Evolutionary conservation across 2,797 vertebrate genomes (phyloP).

Genomic region (Labroides dimidiatus): DNA sequence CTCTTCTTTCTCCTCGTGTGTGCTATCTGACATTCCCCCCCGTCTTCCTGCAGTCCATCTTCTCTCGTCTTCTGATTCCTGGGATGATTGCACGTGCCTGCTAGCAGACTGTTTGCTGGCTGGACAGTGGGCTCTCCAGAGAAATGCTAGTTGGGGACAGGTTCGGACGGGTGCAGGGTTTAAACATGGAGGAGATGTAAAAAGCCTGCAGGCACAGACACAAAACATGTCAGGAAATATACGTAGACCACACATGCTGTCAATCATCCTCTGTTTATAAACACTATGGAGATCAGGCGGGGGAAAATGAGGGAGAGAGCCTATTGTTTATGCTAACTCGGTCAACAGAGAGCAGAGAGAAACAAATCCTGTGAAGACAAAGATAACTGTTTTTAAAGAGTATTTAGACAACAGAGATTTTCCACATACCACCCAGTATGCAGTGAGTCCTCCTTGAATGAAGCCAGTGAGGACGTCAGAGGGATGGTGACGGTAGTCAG

Average conservation of each 20-base stretch:
- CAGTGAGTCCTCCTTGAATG: constrained; percentile 86
- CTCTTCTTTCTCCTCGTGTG: constrained; percentile 16
- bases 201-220: constrained; percentile 82
- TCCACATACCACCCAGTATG: constrained; percentile 87
- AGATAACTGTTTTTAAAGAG: constrained; percentile 38
- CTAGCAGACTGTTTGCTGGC: constrained; percentile 89
- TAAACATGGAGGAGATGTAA: constrained; percentile 89
- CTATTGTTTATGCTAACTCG: constrained; percentile 46
- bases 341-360: constrained; percentile 31
- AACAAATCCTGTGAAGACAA: constrained; percentile 40
- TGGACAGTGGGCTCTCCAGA: constrained; percentile 85
- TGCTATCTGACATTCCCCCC: constrained; percentile 41
- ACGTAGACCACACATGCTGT: constrained; percentile 62
- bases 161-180: constrained; percentile 67
- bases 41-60: constrained; percentile 42
- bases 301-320: constrained; percentile 14
- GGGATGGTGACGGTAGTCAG: constrained; percentile 87
- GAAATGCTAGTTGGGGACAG: constrained; percentile 69
- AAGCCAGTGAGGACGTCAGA: constrained; percentile 84
- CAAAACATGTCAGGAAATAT: constrained; percentile 49
- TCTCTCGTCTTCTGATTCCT: constrained; percentile 34
- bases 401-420: constrained; percentile 37
- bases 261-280: constrained; percentile 55
- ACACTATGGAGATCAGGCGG: constrained; percentile 27
- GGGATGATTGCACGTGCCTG: constrained; percentile 46